Evolutionary conservation across 2,888 invertebrate species (phyloP), one percentile per base, ranked within the genome.

Genomic region (Agonopterix arenella): DNA sequence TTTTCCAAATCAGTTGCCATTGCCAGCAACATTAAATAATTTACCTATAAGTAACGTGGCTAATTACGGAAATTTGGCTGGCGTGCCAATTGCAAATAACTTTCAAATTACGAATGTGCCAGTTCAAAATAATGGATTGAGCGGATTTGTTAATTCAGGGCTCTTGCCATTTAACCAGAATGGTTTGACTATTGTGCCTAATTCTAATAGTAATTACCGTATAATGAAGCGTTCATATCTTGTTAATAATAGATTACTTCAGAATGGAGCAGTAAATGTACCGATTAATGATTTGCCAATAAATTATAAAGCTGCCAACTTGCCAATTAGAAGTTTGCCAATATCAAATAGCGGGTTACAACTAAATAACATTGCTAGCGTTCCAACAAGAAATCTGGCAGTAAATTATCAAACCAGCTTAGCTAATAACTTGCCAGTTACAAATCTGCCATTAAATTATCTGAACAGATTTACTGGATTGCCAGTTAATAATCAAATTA

Each of bases 281-380:
- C 28, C 28, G 7, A 28, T 18, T 18, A 18, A 7, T 28, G 5
- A 28, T 28, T 28, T 7, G 28, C 28, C 28, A 28, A 28, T 28
- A 5, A 28, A 28, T 28, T 28, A 28, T 28, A 5, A 28, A 28
- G 28, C 28, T 28, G 40, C 10, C n/a, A 40, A 40, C n/a, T n/a
- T 61, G 8, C 51, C 62, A 54, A 18, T 52, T 10, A 42, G 52
- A 40, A 41, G 46, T 44, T 11, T 53, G 5, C 50, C 49, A 36
- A 46, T 47, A 28, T 37, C 16, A 1, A 28, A 28, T 28, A 28
- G 5, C 7, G 28, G 28, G 4, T 28, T 28, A 28, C 28, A 28
- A 28, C 28, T 28, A 28, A 52, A 51, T 28, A 11, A 50, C 36
- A n/a, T 54, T 56, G 49, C 59, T 48, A 43, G n/a, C 4, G 8